Evolutionary conservation across 2,888 invertebrate genomes (phyloP), one percentile per base, ranked within the genome.

Genomic region (Gortyna flavago): DNA sequence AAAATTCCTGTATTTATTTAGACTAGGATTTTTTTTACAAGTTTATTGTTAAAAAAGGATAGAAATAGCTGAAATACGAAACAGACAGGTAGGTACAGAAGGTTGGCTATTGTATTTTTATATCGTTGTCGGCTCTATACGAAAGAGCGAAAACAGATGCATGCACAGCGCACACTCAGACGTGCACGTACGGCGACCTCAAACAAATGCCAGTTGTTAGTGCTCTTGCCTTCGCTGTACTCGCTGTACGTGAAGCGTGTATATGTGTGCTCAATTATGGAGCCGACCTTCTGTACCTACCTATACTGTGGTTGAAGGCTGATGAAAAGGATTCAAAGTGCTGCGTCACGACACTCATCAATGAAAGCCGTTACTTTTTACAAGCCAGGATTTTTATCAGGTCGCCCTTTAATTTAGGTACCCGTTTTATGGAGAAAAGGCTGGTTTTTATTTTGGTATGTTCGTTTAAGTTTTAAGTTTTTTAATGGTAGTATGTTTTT

Each of bases 291-390:
- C 51, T 75, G 41, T 18, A 6, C 0, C 1, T n/a, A 11, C 29
- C 4, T 75, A 5, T 1, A 2, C 16, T n/a, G 0, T 41, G 29
- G 13, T 32, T 16, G 18, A 48, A 18, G 21, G 6, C 13, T 75
- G 51, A 18, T 79, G 35, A 81, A 81, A 84, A 84, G 79, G 59
- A 79, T 75, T 72, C 38, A 57, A 75, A 85, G 38, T 35, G 81
- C 82, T 81, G 51, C 69, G 81, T 80, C 82, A 83, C n/a, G 81
- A 61, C 41, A 44, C 70, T 73, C 85, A 68, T 82, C 81, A 74
- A 85, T 82, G 67, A n/a, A 73, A 67, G 35, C 69, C 61, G 54
- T 70, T 59, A 62, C 80, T 68, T 82, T 80, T 79, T 84, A 84
- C 62, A 71, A 66, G 62, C 44, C 9, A 16, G 41, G 59, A 32